Evolutionary conservation across 2,888 invertebrate species (phyloP), one percentile per base, ranked within the genome.

Genomic region (Noctua janthina): DNA sequence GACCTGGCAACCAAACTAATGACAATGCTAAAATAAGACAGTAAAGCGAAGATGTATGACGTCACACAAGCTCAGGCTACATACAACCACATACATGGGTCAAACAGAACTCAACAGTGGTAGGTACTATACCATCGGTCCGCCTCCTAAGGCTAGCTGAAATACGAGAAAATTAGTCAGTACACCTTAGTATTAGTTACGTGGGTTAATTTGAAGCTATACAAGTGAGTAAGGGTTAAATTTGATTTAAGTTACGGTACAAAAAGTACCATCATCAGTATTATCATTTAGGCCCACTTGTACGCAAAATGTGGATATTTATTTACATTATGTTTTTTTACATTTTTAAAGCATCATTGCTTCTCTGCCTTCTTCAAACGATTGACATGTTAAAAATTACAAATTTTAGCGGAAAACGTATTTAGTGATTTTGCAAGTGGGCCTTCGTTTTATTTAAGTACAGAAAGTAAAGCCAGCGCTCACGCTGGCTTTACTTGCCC

Each of bases 91-190:
- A 88, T 90, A 88, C 90, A 90, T 88, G 87, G 82, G 82, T 88
- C 82, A 86, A 87, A 89, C 82, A 89, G 81, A 90, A 90, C 93
- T 90, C 88, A 92, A 88, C 84, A 95, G 81, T 94, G 94, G 95
- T 96, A 95, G 94, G 95, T 96, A 95, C 95, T 94, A 91, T 95
- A 95, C 95, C 96, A 91, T 95, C 86, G 93, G 90, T 92, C 92
- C 95, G 86, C 91, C 93, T 92, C 92, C 95, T 91, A 93, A 90
- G 78, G 94, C 88, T 83, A 91, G 94, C 96, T 96, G 96, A 76
- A 95, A 95, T 82, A 91, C 87, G 87, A 88, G 91, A 92, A 88
- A 70, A 79, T 76, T 79, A 69, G 74, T 88, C 70, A 89, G 71
- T 87, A 88, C 80, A 83, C 77, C 74, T 74, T 67, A 59, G 67